Evolutionary conservation across 2,797 vertebrate species (phyloP), one percentile per base, ranked within the genome.

Genomic region (Apodemus agrarius): DNA sequence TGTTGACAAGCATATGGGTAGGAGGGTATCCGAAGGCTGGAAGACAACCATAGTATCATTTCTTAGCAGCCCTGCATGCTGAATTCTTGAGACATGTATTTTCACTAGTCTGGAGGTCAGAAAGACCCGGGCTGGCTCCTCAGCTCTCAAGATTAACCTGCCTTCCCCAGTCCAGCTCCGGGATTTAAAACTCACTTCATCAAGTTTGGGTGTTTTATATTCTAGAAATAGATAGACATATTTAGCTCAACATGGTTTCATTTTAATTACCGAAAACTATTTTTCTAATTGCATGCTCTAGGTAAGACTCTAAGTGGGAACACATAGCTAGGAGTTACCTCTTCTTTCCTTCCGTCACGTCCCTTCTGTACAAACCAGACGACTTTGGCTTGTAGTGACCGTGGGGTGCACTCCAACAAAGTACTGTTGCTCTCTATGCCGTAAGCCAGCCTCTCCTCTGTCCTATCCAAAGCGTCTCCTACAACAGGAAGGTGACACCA

Each of bases 371-470:
- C 97, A 97, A 99, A 98, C 99, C 99, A 99, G 92, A 99, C 98
- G 11, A 99, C 99, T 97, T 99, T 99, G 40, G 99, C 99, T 97
- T 99, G 99, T 79, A 99, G 98, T 19, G 99, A 99, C 91, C 99
- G 98, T 14, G 99, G 99, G n/a, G 99, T 99, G 82, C 99, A 99
- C 97, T 99, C 99, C 69, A 99, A 97, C 75, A 99, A 98, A 43
- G 99, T 99, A 97, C 99, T 99, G 98, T 99, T 99, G 93, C 98
- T 99, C 96, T 99, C 99, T 94, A 99, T 99, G 21, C 99, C 99
- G 26, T 99, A 99, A 40, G 99, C 99, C 78, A 99, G 96, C 89
- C 97, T 98, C 96, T 99, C 99, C 94, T 99, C 99, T 8, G 99
- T 98, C 93, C 98, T 98, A 94, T 99, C 99, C 95, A 98, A 98